Base-by-base conservation (phyloP, 2,888 invertebrate species). In the Muschampia plurimacula region DNA sequence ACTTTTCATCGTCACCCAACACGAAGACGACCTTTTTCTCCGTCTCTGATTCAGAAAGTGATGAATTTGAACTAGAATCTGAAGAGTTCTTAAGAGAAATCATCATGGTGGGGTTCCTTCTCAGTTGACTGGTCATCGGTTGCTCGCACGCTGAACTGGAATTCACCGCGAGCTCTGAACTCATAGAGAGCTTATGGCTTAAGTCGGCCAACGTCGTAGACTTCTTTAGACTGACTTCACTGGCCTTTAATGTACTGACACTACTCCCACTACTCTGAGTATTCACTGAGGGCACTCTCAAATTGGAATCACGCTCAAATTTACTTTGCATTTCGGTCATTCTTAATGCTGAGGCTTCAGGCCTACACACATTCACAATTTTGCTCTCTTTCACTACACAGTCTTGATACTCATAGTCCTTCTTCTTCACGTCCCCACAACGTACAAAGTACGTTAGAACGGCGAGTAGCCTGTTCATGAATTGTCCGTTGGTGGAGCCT, bases 381-480 rank as follows among this genome's bases (percentile, higher is more conserved):
- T 85, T 84, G 78, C 87, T 88, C 88, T 95, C 81, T 82, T 89
- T 83, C 81, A 93, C 67, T 79, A 81, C 80, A 74, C 84, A 82
- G 67, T 87, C 83, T 81, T 88, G 81, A 79, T 85, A 91, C n/a
- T 82, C 78, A 74, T 86, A 92, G 46, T 88, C 85, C n/a, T 89
- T 95, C 81, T 95, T 88, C 79, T 95, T 93, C 67, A 97, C 96
- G 82, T 97, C 96, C 78, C 96, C 96, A 87, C 97, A 98, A 63
- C 98, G 96, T 75, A 99, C 96, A 84, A 99, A 98, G 86, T 99
- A 99, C 0, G 98, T 97, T 32, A 99, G 91, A 49, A 97, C 96
- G 75, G 96, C 95, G 7, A 99, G 93, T 9, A 98, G 95, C 81
- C 96, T 96, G 79, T 96, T 96, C 67, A 98, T 95, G 74, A 97